Percentiles rank a stretch among this genome's conserved stretches.
phyloP scores from a whole-genome alignment of 2,113 vertebrate species.

The Phaethon lepturus region DNA sequence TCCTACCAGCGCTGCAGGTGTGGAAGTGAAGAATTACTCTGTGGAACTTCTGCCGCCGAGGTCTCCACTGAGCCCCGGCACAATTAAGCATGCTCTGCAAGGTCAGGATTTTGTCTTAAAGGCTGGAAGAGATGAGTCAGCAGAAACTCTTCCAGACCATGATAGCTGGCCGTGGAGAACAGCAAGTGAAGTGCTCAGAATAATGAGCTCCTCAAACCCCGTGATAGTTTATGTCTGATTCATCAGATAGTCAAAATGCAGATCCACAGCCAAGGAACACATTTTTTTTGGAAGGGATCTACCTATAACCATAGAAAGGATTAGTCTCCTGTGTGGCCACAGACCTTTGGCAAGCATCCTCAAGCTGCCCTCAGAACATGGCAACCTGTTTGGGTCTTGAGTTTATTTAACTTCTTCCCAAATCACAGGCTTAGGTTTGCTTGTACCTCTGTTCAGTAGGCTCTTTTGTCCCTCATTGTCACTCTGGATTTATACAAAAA shows the following conservation, averaged over 20 bases:
- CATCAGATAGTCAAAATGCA: neutral
- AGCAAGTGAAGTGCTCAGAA: slow-evolving; percentile 43
- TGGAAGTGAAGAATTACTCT: slow-evolving; percentile 28
- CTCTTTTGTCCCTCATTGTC: neutral
- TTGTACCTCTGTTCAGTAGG: neutral
- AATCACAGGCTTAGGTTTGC: neutral
- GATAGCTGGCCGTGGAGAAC: slow-evolving; percentile 30
- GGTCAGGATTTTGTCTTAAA: slow-evolving; percentile 57
- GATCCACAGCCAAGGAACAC: slow-evolving; percentile 23
- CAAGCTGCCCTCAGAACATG: neutral
- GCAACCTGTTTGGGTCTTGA: neutral
- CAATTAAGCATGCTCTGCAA: slow-evolving; percentile 29
- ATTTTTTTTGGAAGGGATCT: slow-evolving; percentile 37
- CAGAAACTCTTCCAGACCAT: slow-evolving; percentile 42
- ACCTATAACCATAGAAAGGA: neutral
- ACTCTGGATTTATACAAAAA: neutral
- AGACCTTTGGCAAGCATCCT: neutral
- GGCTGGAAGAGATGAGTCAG: slow-evolving; percentile 56
- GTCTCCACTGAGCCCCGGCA: slow-evolving; percentile 37
- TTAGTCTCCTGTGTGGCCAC: neutral
- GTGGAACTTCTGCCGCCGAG: slow-evolving; percentile 8
- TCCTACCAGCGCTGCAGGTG: slow-evolving; percentile 19
- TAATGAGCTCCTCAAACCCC: slow-evolving; percentile 50
- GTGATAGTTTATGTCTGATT: slow-evolving; percentile 12
- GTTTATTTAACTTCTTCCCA: neutral